Conservation (phyloP, 2,113 vertebrate genomes). For the Pterocles gutturalis region DNA sequence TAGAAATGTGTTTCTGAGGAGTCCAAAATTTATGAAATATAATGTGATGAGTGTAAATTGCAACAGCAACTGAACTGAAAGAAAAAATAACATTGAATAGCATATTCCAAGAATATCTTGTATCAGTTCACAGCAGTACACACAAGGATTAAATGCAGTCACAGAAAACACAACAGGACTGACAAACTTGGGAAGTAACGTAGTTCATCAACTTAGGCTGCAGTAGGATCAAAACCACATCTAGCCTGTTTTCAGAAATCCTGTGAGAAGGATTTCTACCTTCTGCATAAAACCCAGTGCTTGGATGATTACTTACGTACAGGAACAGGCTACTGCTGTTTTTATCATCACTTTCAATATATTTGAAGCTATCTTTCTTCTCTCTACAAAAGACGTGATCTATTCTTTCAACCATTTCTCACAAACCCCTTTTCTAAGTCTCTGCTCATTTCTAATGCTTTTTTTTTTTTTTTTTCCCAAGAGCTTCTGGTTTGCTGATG, state of each 20-base stretch:
- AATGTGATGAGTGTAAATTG: background rate
- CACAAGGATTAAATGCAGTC: accelerated
- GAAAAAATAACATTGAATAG: background rate
- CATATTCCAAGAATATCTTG: background rate
- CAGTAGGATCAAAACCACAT: accelerated
- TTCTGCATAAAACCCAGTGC: background rate
- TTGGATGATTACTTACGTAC: background rate
- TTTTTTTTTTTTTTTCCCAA: background rate
- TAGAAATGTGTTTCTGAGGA: background rate
- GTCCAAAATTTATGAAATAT: background rate
- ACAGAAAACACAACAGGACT: background rate
- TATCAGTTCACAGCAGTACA: background rate
- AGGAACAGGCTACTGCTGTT: background rate
- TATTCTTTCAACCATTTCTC: background rate
- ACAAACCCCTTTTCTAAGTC: background rate
- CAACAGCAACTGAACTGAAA: background rate
- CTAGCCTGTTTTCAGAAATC: background rate
- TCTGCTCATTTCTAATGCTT: background rate
- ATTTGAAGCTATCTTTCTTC: background rate
- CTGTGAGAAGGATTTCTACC: background rate
- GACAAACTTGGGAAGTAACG: background rate
- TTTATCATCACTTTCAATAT: background rate
- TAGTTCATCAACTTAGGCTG: background rate
- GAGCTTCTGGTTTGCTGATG: background rate
- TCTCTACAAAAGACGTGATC: background rate